Conservation (phyloP, 1,140 invertebrate genomes). For the Brachionus asplanchnoidis region DNA sequence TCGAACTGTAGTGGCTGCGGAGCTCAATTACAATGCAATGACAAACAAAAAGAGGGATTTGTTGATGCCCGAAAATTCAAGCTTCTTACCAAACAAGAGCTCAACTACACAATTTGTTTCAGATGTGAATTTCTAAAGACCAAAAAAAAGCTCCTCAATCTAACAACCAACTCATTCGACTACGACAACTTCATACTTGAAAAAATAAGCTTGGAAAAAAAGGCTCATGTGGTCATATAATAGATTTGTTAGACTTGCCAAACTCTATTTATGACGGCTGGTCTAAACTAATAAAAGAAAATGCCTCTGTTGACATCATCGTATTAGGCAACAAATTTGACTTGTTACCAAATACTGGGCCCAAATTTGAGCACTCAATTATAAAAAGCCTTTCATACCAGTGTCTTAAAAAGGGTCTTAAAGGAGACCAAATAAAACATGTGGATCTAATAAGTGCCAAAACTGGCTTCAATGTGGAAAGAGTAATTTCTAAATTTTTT, state of each 20-base stretch:
- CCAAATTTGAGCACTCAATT: slow-evolving; percentile 65
- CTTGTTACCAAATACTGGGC: slow-evolving; percentile 74
- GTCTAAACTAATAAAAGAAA: slow-evolving; percentile 51
- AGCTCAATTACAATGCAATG: slow-evolving; percentile 78
- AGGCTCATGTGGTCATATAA: slow-evolving; percentile 72
- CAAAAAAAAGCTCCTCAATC: slow-evolving; percentile 77
- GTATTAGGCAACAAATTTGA: slow-evolving; percentile 92
- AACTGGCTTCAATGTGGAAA: slow-evolving; percentile 88
- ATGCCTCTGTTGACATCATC: slow-evolving; percentile 61
- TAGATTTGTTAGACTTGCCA: slow-evolving; percentile 85
- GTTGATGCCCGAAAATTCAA: slow-evolving; percentile 74
- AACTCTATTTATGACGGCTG: slow-evolving; percentile 67
- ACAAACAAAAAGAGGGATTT: slow-evolving; percentile 59
- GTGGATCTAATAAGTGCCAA: slow-evolving; percentile 78
- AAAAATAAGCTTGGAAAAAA: slow-evolving; percentile 56
- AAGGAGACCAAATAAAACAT: slow-evolving; percentile 69
- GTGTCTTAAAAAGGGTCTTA: slow-evolving; percentile 42
- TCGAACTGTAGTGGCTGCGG: slow-evolving; percentile 81
- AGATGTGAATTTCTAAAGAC: slow-evolving; percentile 78
- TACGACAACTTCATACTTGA: slow-evolving; percentile 71
- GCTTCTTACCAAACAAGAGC: slow-evolving; percentile 59
- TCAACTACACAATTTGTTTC: slow-evolving; percentile 71
- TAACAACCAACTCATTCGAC: slow-evolving; percentile 71
- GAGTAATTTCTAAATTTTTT: slow-evolving; percentile 75
- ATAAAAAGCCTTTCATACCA: slow-evolving; percentile 54